Conservation (phyloP, 1,140 invertebrate species). For the Drosophila grimshawi region DNA sequence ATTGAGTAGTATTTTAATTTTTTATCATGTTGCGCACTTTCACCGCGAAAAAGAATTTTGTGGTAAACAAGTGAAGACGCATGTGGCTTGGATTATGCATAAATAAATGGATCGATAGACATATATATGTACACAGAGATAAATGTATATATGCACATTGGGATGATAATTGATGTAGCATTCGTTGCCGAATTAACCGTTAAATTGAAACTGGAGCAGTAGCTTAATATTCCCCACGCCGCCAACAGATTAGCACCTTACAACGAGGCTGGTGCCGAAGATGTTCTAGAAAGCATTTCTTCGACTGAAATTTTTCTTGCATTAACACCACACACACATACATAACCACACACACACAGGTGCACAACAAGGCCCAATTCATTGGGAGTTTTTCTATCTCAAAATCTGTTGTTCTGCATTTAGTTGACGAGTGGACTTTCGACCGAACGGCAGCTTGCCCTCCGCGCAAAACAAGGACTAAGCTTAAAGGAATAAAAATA, state of each 20-base stretch:
- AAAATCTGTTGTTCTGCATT: conserved; percentile 32
- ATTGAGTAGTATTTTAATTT: background rate
- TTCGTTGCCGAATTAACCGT: conserved; percentile 72
- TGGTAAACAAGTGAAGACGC: conserved; percentile 49
- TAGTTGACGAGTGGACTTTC: conserved; percentile 56
- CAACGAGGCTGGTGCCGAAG: conserved; percentile 31
- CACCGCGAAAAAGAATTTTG: conserved; percentile 69
- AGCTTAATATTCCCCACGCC: conserved; percentile 61
- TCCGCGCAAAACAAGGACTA: conserved; percentile 17
- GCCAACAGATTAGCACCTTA: conserved; percentile 73
- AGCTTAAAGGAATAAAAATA: conserved; percentile 12
- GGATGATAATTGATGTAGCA: conserved; percentile 66
- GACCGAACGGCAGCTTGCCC: conserved; percentile 48
- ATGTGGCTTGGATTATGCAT: conserved; percentile 50
- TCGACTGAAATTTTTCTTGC: conserved; percentile 42
- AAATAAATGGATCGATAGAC: conserved; percentile 61
- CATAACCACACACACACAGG: background rate
- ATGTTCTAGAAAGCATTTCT: conserved; percentile 70
- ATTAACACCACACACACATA: conserved; percentile 58
- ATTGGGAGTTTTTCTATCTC: conserved; percentile 63
- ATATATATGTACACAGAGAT: conserved; percentile 30
- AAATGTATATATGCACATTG: conserved; percentile 33
- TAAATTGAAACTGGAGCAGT: conserved; percentile 76
- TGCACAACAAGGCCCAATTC: background rate
- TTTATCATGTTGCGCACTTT: conserved; percentile 65